Conservation (phyloP, 1,140 invertebrate species). For the Chionoecetes opilio region DNA sequence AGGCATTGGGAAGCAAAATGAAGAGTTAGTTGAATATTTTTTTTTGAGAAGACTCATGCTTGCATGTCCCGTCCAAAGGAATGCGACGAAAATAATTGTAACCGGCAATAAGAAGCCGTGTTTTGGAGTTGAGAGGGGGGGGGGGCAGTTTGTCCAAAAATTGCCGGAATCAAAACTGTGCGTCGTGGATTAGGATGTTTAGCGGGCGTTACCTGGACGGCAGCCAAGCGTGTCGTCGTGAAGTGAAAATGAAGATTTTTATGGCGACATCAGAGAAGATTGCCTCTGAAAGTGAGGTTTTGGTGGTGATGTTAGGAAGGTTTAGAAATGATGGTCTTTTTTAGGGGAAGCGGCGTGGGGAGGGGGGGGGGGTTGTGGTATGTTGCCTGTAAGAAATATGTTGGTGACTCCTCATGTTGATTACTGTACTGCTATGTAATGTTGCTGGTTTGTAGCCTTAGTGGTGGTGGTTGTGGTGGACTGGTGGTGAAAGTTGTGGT, state of each 20-base stretch:
- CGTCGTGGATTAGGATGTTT: not conserved
- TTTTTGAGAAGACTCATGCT: no score
- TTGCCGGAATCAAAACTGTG: not conserved
- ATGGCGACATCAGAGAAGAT: not conserved
- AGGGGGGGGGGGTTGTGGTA: no score
- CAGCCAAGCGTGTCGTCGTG: not conserved
- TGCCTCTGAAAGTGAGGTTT: not conserved
- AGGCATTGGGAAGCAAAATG: no score
- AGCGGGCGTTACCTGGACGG: not conserved
- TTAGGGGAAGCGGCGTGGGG: no score
- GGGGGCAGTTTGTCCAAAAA: not conserved
- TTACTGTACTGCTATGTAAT: no score
- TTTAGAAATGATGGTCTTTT: no score
- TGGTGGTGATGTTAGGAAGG: conserved; percentile 7
- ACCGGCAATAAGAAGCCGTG: not conserved
- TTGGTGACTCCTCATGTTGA: no score
- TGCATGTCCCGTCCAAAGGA: not conserved
- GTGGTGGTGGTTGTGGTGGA: not conserved
- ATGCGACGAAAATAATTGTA: not conserved
- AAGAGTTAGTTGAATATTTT: no score
- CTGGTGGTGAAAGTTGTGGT: not conserved
- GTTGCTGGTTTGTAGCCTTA: not conserved
- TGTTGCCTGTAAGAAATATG: no score
- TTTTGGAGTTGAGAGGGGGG: no score
- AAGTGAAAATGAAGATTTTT: conserved; percentile 22